Evolutionary conservation across 2,113 vertebrate genomes (phyloP).

Genomic region (Pterophyllum scalare): DNA sequence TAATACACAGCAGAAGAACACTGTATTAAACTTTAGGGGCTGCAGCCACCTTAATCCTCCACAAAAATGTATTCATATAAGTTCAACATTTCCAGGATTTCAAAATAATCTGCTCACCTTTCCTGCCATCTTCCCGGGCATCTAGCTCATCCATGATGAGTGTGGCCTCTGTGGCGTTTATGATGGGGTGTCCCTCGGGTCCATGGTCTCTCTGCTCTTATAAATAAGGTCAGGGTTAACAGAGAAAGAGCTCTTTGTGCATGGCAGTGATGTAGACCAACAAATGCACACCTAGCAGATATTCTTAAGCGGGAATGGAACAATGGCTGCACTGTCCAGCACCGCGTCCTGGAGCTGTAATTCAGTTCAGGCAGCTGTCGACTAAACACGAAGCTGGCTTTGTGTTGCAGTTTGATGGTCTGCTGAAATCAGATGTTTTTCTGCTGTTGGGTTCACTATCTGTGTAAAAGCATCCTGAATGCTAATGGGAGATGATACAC

Average conservation of each 20-base stretch:
- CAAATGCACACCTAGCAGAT: neutral
- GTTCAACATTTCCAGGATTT: neutral
- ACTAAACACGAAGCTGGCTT: constrained; percentile 24
- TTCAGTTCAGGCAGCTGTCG: neutral
- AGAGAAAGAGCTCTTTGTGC: neutral
- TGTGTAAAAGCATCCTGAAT: constrained; percentile 8
- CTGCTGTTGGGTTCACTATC: neutral
- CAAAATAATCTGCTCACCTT: constrained; percentile 53
- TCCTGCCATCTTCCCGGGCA: constrained; percentile 2
- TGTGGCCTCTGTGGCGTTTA: neutral
- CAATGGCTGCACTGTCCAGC: neutral
- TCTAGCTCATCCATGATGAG: constrained; percentile 46
- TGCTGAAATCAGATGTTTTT: constrained; percentile 30
- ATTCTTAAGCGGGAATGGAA: neutral
- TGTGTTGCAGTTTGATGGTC: constrained; percentile 48
- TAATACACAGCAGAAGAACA: accelerated
- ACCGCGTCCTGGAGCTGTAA: neutral
- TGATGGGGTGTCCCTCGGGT: neutral
- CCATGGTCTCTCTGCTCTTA: constrained; percentile 30
- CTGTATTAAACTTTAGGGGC: accelerated
- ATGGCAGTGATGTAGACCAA: neutral
- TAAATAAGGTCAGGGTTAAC: neutral
- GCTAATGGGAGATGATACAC: neutral
- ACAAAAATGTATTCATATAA: accelerated
- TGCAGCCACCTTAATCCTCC: neutral